Conservation (phyloP, 2,113 vertebrate genomes). For the Aldabrachelys gigantea region DNA sequence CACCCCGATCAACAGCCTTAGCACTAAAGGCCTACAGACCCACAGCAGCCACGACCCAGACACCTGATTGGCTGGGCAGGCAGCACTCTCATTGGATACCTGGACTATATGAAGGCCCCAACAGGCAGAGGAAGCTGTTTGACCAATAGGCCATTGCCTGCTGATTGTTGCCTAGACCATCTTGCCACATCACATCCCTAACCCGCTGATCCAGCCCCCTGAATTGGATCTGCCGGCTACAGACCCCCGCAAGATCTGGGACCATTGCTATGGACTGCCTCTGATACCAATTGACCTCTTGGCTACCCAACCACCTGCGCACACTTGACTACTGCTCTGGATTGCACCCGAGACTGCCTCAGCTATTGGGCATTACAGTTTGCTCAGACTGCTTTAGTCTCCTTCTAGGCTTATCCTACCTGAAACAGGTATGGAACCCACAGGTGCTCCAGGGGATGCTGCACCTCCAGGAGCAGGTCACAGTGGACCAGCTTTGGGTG, state of each 20-base stretch:
- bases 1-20: background rate
- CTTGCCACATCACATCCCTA: background rate
- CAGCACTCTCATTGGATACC: background rate
- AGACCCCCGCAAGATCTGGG: background rate
- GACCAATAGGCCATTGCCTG: background rate
- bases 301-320: background rate
- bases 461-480: too few species aligned
- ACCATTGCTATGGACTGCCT: background rate
- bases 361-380: background rate
- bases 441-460: too few species aligned
- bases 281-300: background rate
- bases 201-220: background rate
- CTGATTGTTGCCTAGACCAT: background rate
- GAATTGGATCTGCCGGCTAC: background rate
- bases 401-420: too few species aligned
- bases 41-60: background rate
- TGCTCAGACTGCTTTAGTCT: too few species aligned
- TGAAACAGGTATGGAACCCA: too few species aligned
- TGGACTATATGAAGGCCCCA: background rate
- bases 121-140: background rate
- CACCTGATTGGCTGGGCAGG: background rate
- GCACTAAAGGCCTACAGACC: background rate
- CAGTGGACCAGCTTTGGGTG: too few species aligned
- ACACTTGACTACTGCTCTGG: background rate
- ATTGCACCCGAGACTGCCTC: background rate